Evolutionary conservation across 2,797 vertebrate genomes (phyloP).

Genomic region (Myotis daubentonii): DNA sequence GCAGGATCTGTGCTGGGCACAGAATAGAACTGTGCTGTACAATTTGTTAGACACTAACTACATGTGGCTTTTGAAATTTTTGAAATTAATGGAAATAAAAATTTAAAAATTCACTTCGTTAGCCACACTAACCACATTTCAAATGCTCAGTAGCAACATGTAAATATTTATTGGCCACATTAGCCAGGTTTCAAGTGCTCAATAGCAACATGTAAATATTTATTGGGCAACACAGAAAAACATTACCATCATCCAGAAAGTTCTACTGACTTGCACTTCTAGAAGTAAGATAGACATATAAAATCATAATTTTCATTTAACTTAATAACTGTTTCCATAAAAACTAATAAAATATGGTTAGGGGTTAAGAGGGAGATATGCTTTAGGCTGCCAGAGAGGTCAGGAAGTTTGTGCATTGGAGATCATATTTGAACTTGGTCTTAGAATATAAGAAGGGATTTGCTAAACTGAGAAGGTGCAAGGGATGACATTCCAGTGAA

Average conservation of each 20-base stretch:
- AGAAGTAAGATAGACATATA: background rate
- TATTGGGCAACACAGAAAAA: conserved; percentile 22
- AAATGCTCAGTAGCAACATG: background rate
- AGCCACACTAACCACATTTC: background rate
- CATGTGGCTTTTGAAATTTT: background rate
- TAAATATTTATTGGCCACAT: background rate
- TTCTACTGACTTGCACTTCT: background rate
- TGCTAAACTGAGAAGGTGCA: background rate
- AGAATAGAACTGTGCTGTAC: background rate
- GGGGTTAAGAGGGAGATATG: background rate
- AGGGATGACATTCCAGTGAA: background rate
- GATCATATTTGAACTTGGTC: background rate
- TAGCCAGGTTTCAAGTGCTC: background rate
- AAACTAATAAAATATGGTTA: background rate
- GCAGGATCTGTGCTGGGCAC: background rate
- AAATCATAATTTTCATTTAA: background rate
- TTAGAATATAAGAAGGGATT: conserved; percentile 2
- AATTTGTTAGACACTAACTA: background rate
- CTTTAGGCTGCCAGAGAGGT: background rate
- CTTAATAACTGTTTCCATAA: background rate
- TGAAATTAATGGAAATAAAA: conserved; percentile 20
- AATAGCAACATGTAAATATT: background rate
- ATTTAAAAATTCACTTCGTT: conserved; percentile 1
- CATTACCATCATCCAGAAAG: background rate
- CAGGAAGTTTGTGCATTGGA: background rate